phyloP scores from a whole-genome alignment of 2,797 vertebrate genomes.

The Spinibarbus caldwelli region DNA sequence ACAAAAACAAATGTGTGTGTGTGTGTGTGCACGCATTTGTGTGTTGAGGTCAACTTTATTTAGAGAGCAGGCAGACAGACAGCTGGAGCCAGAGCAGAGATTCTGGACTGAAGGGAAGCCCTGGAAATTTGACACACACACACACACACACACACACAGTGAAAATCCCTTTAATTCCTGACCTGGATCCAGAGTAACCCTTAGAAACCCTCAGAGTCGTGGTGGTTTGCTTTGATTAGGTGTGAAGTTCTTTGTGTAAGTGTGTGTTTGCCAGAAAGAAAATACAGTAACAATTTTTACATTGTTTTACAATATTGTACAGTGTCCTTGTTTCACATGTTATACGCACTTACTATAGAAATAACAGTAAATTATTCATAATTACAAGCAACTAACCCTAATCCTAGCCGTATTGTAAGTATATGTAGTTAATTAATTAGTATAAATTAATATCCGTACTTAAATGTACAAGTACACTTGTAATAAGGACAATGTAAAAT shows the following conservation, averaged over 20 bases:
- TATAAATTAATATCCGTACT: background rate
- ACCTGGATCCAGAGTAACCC: slow-evolving; percentile 40
- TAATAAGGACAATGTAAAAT: too few species aligned
- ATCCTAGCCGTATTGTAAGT: background rate
- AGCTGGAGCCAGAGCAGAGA: slow-evolving; percentile 66
- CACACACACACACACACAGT: slow-evolving; percentile 13
- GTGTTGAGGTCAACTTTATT: slow-evolving; percentile 81
- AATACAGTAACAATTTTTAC: background rate
- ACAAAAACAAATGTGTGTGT: too few species aligned
- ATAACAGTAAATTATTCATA: background rate
- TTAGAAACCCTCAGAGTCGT: slow-evolving; percentile 2
- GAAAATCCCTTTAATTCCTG: slow-evolving; percentile 40
- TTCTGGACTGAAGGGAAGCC: slow-evolving; percentile 33
- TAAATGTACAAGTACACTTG: background rate
- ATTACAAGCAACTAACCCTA: background rate
- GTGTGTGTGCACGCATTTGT: slow-evolving; percentile 63
- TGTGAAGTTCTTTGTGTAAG: background rate
- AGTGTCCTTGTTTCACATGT: background rate
- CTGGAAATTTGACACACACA: slow-evolving; percentile 43
- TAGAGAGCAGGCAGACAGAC: slow-evolving; percentile 79
- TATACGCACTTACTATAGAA: background rate
- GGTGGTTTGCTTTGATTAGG: slow-evolving; percentile 32
- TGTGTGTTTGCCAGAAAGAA: background rate
- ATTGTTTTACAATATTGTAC: background rate
- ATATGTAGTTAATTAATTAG: background rate